Base-by-base conservation (phyloP, 2,797 vertebrate genomes). In the Smutsia gigantea region DNA sequence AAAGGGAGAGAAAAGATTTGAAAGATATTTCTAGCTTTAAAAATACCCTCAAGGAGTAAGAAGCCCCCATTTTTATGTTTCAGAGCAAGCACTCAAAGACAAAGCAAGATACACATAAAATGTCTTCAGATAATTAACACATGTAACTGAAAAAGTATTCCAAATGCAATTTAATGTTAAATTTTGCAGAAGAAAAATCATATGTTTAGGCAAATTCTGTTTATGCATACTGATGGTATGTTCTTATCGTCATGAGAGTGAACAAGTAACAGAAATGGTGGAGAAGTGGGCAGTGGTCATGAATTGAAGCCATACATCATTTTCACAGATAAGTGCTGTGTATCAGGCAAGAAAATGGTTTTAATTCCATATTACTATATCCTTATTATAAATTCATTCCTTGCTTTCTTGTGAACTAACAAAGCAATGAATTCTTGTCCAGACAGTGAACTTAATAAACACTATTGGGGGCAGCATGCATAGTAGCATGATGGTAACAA, bases 21-120 rank as follows among this genome's bases (percentile, higher is more conserved):
- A 97, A 96, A 53, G 42, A 55, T 96, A 81, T 66, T 92, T 95
- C 79, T 94, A 97, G 86, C 91, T 94, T 90, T 93, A 96, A 98
- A 97, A 79, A 96, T 90, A 71, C 7, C n/a, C 81, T 94, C 46
- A 66, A 31, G 66, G 42, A 34, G 37, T 83, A 89, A 42, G 14
- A 57, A 34, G 82, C 51, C 2, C 39, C 7, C 17, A 15, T 31
- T 77, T 85, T 88, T 55, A 90, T 42, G 21, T 79, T 77, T 95
- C n/a, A 90, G 64, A 93, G 29, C 23, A 94, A 92, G 93, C 27
- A 81, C 25, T 77, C 42, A 92, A 39, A 90, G 18, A 92, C 39
- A 90, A 94, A 81, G 25, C 2, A 81, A 78, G 93, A 87, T n/a
- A 53, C 37, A 51, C 49, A 86, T 5, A 90, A 96, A 85, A 83